Evolutionary conservation across 2,888 invertebrate genomes (phyloP).

Genomic region (Eristalis arbustorum): DNA sequence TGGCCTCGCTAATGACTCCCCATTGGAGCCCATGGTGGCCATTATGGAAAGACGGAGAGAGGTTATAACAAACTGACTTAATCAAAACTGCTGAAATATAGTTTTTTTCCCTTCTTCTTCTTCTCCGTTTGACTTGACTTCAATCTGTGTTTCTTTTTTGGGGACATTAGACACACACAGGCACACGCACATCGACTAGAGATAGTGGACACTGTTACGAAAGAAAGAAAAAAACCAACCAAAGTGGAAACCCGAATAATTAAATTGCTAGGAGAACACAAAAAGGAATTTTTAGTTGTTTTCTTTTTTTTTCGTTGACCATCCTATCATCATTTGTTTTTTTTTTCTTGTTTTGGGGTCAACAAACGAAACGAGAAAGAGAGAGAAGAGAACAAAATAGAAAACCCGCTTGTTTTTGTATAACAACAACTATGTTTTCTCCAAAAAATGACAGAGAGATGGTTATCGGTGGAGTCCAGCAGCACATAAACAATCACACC

Average conservation of each 20-base stretch:
- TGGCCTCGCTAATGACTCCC: constrained; percentile 70
- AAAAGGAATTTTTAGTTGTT: constrained; percentile 56
- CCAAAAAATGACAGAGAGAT: constrained; percentile 56
- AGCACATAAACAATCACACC: constrained; percentile 67
- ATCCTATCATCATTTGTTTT: not conserved
- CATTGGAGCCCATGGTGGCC: constrained; percentile 68
- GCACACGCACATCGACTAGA: constrained; percentile 9
- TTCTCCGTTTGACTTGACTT: not conserved
- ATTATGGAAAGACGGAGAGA: constrained; percentile 49
- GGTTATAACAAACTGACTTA: constrained; percentile 69
- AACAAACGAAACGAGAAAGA: constrained; percentile 68
- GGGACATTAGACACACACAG: constrained; percentile 60
- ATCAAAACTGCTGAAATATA: constrained; percentile 66
- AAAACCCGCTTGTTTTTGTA: constrained; percentile 51
- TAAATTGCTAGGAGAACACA: constrained; percentile 65
- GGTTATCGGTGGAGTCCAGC: constrained; percentile 59
- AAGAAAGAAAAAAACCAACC: constrained; percentile 33
- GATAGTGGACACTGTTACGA: constrained; percentile 15
- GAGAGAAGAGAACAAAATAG: constrained; percentile 52
- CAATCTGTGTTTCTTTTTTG: constrained; percentile 26
- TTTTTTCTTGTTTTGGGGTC: no score
- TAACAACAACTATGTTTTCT: constrained; percentile 40
- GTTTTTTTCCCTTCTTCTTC: constrained; percentile 3
- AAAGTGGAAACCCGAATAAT: constrained; percentile 67
- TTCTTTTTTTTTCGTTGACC: constrained; percentile 2